Conservation (phyloP, 2,113 vertebrate species). For the Pteronura brasiliensis region DNA sequence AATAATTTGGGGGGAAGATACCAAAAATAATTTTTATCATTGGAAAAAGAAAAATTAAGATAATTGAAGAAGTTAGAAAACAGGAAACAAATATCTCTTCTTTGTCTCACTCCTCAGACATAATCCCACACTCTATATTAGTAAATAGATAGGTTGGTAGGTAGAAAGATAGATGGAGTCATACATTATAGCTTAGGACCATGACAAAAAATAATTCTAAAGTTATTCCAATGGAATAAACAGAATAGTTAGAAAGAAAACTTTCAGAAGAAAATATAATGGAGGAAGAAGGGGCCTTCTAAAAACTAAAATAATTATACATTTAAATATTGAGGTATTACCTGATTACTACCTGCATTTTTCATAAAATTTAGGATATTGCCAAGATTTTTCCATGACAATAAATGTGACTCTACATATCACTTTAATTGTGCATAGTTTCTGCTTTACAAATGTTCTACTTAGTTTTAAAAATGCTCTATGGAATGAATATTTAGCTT, state of each 20-base stretch:
- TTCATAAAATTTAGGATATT: background rate
- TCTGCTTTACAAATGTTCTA: background rate
- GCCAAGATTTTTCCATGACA: background rate
- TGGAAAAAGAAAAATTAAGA: background rate
- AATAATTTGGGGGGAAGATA: background rate
- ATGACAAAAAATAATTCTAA: background rate
- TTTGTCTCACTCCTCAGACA: background rate
- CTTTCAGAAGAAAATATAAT: background rate
- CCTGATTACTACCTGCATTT: background rate
- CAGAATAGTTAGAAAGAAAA: background rate
- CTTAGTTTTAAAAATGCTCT: background rate
- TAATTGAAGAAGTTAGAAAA: background rate
- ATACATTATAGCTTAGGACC: background rate
- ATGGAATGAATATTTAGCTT: background rate
- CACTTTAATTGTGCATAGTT: background rate
- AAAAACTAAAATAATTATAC: background rate
- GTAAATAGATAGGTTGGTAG: background rate
- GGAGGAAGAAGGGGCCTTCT: background rate
- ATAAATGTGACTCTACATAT: background rate
- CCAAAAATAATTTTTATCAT: background rate
- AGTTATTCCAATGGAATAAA: background rate
- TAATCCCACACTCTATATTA: background rate
- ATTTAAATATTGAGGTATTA: background rate
- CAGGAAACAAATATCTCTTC: background rate
- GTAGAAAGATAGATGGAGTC: background rate